These are phyloP conservation scores for Corythornis leucogaster DNA, from an alignment of 2,797 vertebrate genomes.

Conservation along the genomic window DNA sequence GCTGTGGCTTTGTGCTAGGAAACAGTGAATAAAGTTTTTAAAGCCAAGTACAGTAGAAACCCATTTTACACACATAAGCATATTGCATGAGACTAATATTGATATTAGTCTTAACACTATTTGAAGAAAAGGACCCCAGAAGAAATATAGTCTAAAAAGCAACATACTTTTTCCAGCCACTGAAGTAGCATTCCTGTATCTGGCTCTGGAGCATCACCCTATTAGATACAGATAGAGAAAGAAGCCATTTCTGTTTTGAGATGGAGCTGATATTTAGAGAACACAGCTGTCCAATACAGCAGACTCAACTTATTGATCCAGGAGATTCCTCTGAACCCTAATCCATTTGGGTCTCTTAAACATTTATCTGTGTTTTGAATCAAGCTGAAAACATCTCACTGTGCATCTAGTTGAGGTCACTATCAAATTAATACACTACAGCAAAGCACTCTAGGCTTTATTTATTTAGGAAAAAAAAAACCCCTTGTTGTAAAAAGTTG, in stretches of 20 bases:
- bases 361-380: not conserved
- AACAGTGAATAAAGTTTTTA: conserved; percentile 59
- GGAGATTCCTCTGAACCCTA: not conserved
- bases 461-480: not conserved
- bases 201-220: not conserved
- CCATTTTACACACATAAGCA: conserved; percentile 39
- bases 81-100: conserved; percentile 29
- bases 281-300: not conserved
- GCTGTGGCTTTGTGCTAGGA: conserved; percentile 75
- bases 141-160: not conserved
- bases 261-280: not conserved
- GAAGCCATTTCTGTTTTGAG: not conserved
- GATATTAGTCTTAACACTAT: not conserved
- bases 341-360: not conserved
- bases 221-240: not conserved
- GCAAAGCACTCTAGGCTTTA: not conserved
- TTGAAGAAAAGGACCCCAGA: not conserved
- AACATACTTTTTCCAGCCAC: accelerated
- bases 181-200: not conserved
- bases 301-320: not conserved
- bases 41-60: conserved; percentile 66
- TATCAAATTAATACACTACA: not conserved
- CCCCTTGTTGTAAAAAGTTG: not conserved
- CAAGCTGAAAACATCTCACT: not conserved
- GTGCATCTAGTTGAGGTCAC: not conserved